phyloP scores from a whole-genome alignment of 2,797 vertebrate species.

The Vireo griseus region DNA sequence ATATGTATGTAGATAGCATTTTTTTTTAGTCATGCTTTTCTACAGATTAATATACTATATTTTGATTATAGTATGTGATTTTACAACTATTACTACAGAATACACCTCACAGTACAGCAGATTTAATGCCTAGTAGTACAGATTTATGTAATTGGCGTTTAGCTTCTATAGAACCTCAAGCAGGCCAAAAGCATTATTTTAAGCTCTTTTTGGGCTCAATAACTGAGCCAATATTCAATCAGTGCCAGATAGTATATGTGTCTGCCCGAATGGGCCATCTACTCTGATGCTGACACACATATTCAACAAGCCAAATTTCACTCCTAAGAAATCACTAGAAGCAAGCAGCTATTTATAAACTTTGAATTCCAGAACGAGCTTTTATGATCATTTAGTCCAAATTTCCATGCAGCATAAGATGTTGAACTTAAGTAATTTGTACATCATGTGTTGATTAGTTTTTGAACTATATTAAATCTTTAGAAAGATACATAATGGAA shows the following conservation, averaged over 20 bases:
- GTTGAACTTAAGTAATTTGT: background rate
- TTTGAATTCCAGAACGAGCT: background rate
- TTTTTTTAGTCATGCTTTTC: background rate
- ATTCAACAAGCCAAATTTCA: background rate
- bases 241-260: background rate
- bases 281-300: background rate
- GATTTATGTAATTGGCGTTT: background rate
- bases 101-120: background rate
- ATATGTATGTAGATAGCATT: background rate
- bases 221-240: background rate
- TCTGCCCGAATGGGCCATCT: background rate
- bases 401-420: background rate
- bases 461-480: background rate
- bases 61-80: background rate
- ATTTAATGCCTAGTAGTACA: background rate
- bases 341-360: background rate
- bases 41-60: background rate
- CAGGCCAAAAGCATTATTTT: background rate
- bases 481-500: background rate
- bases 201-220: background rate
- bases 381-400: background rate
- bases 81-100: background rate
- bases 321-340: constrained; percentile 4
- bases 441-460: background rate
- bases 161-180: background rate